phyloP scores from a whole-genome alignment of 2,888 invertebrate genomes.

The Eugnorisma glareosa region DNA sequence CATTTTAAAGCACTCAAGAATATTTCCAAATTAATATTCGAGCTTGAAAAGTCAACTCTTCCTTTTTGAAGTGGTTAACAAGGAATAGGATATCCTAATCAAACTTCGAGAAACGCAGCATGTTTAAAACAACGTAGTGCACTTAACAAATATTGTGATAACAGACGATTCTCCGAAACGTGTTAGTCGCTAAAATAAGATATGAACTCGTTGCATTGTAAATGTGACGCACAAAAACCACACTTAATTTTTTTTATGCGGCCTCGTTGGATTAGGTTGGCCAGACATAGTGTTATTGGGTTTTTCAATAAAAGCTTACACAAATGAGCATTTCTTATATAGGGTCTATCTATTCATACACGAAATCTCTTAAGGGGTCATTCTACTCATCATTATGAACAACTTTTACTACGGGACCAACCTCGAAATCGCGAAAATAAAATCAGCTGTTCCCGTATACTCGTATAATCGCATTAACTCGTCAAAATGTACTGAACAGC shows the following conservation, averaged over 20 bases:
- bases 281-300: background rate
- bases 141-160: slow-evolving; percentile 38
- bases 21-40: background rate
- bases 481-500: too few relatives aligned
- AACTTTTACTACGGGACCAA: too few relatives aligned
- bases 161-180: slow-evolving; percentile 26
- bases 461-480: too few relatives aligned
- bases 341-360: too few relatives aligned
- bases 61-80: background rate
- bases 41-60: background rate
- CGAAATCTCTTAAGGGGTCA: too few relatives aligned
- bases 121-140: slow-evolving; percentile 24
- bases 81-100: background rate
- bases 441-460: too few relatives aligned
- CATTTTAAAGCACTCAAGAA: background rate
- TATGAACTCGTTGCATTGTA: background rate
- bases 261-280: background rate
- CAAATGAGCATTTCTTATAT: too few relatives aligned
- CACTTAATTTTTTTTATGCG: background rate
- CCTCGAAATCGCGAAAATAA: too few relatives aligned
- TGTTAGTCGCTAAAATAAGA: slow-evolving; percentile 9
- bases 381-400: too few relatives aligned
- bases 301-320: background rate
- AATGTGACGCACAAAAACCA: background rate
- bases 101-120: slow-evolving; percentile 18